These are phyloP conservation scores for Acanthornis magna DNA, from an alignment of 2,797 vertebrate genomes.

Conservation along the genomic window DNA sequence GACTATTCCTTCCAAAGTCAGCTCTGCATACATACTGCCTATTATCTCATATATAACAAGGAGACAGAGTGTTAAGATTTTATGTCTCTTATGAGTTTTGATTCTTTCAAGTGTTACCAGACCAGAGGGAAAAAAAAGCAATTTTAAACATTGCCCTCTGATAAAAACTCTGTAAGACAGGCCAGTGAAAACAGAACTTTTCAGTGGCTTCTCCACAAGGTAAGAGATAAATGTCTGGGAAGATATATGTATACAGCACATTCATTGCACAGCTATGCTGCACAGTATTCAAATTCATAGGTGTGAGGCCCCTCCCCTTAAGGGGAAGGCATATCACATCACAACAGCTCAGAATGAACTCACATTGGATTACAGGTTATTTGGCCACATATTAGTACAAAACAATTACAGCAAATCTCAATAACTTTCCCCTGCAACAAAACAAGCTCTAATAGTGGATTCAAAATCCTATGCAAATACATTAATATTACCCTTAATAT, in stretches of 20 bases:
- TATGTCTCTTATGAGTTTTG: not conserved
- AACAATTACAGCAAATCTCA: not conserved
- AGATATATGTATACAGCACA: not conserved
- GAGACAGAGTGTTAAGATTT: not conserved
- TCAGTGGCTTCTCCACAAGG: not conserved
- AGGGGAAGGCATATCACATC: not conserved
- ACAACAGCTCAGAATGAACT: not conserved
- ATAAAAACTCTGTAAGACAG: not conserved
- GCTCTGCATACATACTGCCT: not conserved
- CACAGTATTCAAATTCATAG: not conserved
- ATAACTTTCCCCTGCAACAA: not conserved
- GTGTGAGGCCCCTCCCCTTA: not conserved
- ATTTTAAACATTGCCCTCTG: not conserved
- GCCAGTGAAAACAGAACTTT: not conserved
- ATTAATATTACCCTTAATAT: not conserved
- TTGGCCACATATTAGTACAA: not conserved
- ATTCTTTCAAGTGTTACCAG: not conserved
- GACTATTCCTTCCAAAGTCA: not conserved
- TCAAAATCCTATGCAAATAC: not conserved
- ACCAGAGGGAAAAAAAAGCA: rapidly evolving
- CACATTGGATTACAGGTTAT: not conserved
- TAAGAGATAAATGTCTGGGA: not conserved
- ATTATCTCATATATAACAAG: not conserved
- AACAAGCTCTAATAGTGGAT: rapidly evolving
- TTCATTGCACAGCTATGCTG: not conserved